These are phyloP conservation scores for Capitulum mitella DNA, from an alignment of 2,888 invertebrate genomes.

Conservation along the genomic window DNA sequence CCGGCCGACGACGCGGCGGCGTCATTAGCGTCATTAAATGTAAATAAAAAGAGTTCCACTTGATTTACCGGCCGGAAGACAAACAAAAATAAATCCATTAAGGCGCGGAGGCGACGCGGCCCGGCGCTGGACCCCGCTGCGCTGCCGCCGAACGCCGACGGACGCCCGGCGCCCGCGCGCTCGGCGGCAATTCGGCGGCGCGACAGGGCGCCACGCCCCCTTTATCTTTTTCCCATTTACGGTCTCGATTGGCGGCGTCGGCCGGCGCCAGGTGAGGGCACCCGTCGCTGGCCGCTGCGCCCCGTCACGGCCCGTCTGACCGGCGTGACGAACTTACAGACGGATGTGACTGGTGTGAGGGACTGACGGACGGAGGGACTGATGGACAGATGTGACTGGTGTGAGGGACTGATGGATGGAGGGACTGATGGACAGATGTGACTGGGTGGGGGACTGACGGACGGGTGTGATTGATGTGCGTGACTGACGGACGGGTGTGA, in stretches of 20 bases:
- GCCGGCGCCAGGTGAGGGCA: neutral
- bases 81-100: constrained; percentile 24
- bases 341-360: too few species aligned
- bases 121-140: neutral
- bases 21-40: constrained; percentile 15
- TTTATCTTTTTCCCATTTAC: neutral
- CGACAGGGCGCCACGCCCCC: neutral
- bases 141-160: neutral
- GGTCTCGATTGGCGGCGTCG: neutral
- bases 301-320: too few species aligned
- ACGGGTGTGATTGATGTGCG: too few species aligned
- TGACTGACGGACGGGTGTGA: too few species aligned
- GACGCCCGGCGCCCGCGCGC: neutral
- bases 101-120: too few species aligned
- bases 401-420: too few species aligned
- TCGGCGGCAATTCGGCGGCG: neutral
- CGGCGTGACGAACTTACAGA: too few species aligned
- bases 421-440: too few species aligned
- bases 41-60: constrained; percentile 24
- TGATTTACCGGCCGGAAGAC: constrained; percentile 18
- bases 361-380: too few species aligned
- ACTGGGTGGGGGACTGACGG: too few species aligned
- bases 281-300: too few species aligned
- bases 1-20: neutral
- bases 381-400: too few species aligned